Conservation (phyloP, 1,140 invertebrate species). For the Mylabris phalerata region DNA sequence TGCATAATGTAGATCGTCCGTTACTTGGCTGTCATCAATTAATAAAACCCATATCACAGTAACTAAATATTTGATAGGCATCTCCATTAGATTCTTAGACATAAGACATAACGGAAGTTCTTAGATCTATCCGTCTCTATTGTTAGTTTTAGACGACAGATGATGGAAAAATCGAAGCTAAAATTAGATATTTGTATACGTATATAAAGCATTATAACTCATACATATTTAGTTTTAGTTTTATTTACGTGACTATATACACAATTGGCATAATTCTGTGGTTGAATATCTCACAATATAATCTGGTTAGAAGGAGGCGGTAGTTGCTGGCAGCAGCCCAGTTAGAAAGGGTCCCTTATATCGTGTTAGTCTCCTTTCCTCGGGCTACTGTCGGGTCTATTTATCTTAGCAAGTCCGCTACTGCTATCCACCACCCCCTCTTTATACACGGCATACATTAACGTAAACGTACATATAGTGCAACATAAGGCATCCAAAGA, state of each 20-base stretch:
- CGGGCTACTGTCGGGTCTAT: slow-evolving; percentile 27
- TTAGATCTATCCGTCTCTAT: not conserved
- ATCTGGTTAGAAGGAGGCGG: slow-evolving; percentile 28
- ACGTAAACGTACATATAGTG: slow-evolving; percentile 12
- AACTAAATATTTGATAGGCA: slow-evolving; percentile 41
- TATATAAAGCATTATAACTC: no score
- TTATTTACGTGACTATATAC: slow-evolving; percentile 18
- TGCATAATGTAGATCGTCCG: slow-evolving; percentile 41
- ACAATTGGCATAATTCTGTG: slow-evolving; percentile 19
- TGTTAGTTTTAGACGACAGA: no score
- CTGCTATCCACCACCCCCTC: slow-evolving; percentile 1
- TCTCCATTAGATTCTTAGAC: slow-evolving; percentile 36
- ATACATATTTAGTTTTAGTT: not conserved
- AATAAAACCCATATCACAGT: slow-evolving; percentile 45
- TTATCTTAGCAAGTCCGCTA: slow-evolving; percentile 28
- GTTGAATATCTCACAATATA: slow-evolving; percentile 24
- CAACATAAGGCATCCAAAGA: slow-evolving; percentile 27
- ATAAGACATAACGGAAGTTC: slow-evolving; percentile 14
- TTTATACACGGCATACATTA: slow-evolving; percentile 26
- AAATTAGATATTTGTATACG: no score
- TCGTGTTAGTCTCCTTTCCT: slow-evolving; percentile 32
- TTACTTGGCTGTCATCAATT: slow-evolving; percentile 44
- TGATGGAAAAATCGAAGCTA: no score
- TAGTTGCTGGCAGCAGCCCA: not conserved
- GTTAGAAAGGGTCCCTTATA: slow-evolving; percentile 28